A percentile compares a stretch with the other conserved stretches of the same genome.
These are phyloP conservation scores for Tribolium madens DNA, from an alignment of 1,140 invertebrate genomes.

Conservation along the genomic window DNA sequence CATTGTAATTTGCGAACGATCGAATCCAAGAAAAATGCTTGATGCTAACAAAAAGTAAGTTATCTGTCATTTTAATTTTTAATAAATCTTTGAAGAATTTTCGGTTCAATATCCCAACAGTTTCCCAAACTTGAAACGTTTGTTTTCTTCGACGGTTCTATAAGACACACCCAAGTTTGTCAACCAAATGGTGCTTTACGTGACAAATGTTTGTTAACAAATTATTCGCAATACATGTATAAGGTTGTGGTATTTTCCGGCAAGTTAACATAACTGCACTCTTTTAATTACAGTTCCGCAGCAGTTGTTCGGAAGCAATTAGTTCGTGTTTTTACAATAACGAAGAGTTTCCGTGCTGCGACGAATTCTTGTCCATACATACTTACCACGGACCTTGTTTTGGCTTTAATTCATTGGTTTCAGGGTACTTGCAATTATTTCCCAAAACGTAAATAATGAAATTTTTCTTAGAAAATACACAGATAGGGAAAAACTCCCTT, in stretches of 20 bases:
- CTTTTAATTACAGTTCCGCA: constrained; percentile 18
- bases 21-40: background rate
- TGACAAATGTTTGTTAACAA: background rate
- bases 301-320: constrained; percentile 23
- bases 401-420: constrained; percentile 6
- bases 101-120: background rate
- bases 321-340: constrained; percentile 24
- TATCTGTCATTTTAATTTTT: background rate
- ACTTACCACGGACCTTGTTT: constrained; percentile 20
- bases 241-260: background rate
- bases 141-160: constrained; percentile 8
- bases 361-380: background rate
- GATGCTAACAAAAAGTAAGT: constrained; percentile 7
- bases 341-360: constrained; percentile 24
- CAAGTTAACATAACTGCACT: background rate
- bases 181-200: background rate
- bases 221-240: constrained; percentile 17
- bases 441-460: background rate
- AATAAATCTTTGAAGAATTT: background rate
- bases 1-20: constrained; percentile 32
- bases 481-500: background rate
- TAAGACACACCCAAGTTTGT: background rate
- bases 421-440: background rate
- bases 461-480: background rate
- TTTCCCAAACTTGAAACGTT: constrained; percentile 3